A percentile compares a stretch with the other conserved stretches of the same genome.
Conservation (phyloP, 2,797 vertebrate genomes). For the Girardinus metallicus region DNA sequence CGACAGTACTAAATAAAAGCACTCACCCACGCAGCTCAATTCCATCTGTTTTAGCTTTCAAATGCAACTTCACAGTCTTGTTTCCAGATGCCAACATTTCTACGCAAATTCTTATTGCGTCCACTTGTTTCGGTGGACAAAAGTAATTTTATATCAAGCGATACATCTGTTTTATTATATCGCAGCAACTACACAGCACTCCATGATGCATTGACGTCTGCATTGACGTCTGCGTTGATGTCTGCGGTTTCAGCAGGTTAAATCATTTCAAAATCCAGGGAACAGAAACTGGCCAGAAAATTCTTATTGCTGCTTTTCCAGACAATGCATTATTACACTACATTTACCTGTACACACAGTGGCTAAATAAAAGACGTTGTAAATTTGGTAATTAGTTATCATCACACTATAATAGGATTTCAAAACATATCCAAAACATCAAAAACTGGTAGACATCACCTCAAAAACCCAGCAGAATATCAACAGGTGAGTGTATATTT, state of each 20-base stretch:
- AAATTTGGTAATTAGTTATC: background rate
- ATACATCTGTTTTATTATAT: background rate
- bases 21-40: constrained; percentile 50
- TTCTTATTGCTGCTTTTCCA: too few species aligned
- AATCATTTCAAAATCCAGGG: too few species aligned
- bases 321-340: background rate
- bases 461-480: constrained; percentile 25
- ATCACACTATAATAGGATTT: background rate
- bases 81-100: background rate
- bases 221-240: too few species aligned
- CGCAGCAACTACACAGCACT: background rate
- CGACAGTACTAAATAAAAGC: constrained; percentile 30
- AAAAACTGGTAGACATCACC: background rate
- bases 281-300: too few species aligned
- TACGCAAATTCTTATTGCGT: background rate
- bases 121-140: background rate
- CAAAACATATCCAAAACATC: background rate
- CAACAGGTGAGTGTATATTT: constrained; percentile 22
- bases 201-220: background rate
- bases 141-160: background rate
- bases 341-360: background rate
- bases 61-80: constrained; percentile 1
- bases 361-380: background rate
- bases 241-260: too few species aligned
- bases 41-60: constrained; percentile 41